Evolutionary conservation across 2,888 invertebrate genomes (phyloP).

Genomic region (Epirrhoe alternata): DNA sequence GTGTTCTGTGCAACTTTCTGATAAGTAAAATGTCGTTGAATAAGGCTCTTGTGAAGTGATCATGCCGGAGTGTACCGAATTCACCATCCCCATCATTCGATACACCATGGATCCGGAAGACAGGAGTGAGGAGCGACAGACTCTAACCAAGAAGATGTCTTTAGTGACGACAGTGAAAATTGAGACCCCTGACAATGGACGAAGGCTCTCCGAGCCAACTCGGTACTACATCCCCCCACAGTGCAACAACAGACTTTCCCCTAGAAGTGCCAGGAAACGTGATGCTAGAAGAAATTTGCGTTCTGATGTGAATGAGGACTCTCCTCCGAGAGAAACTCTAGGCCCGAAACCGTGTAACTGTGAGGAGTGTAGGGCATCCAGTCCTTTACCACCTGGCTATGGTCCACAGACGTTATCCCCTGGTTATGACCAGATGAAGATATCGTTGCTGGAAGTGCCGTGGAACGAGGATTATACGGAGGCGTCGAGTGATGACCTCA

Average conservation of each 20-base stretch:
- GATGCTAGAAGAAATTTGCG: slow-evolving; percentile 71
- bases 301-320: slow-evolving; percentile 61
- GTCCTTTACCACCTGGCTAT: slow-evolving; percentile 79
- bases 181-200: slow-evolving; percentile 73
- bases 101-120: slow-evolving; percentile 82
- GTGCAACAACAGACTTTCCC: slow-evolving; percentile 77
- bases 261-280: slow-evolving; percentile 75
- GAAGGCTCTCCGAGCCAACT: slow-evolving; percentile 74
- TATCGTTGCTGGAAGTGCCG: slow-evolving; percentile 90
- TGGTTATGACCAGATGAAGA: slow-evolving; percentile 93
- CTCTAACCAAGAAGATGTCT: slow-evolving; percentile 75
- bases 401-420: slow-evolving; percentile 80
- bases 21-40: slow-evolving; percentile 41
- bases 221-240: slow-evolving; percentile 79
- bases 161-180: slow-evolving; percentile 77
- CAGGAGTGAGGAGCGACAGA: slow-evolving; percentile 65
- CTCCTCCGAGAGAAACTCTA: slow-evolving; percentile 61
- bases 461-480: slow-evolving; percentile 92
- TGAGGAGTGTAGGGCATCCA: slow-evolving; percentile 81
- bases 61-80: slow-evolving; percentile 82
- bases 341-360: slow-evolving; percentile 78
- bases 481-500: slow-evolving; percentile 95
- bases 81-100: slow-evolving; percentile 77
- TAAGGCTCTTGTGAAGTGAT: slow-evolving; percentile 60
- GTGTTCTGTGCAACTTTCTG: slow-evolving; percentile 12